Conservation (phyloP, 2,113 vertebrate genomes). For the Nanorana parkeri region DNA sequence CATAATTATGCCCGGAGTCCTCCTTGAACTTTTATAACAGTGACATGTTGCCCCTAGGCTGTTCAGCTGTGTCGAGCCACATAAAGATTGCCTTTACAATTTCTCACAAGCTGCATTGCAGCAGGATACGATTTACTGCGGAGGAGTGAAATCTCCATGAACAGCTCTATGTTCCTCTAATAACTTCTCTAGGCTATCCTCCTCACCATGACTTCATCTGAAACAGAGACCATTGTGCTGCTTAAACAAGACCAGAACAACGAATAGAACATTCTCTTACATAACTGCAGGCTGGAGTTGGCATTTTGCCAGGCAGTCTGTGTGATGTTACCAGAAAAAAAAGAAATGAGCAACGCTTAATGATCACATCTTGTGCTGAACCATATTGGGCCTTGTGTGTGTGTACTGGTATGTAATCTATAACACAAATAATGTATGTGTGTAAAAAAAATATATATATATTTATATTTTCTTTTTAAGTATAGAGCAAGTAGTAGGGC, state of each 20-base stretch:
- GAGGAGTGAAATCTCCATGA: conserved; percentile 16
- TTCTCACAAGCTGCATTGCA: background rate
- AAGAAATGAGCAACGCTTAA: background rate
- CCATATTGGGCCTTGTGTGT: background rate
- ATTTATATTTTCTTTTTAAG: too few species aligned
- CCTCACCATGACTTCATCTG: conserved; percentile 44
- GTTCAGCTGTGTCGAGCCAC: background rate
- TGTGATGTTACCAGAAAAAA: conserved; percentile 17
- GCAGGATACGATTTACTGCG: background rate
- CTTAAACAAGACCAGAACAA: conserved; percentile 19
- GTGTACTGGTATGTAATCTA: too few species aligned
- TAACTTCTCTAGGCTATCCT: conserved; percentile 40
- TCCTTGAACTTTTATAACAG: background rate
- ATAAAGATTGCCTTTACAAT: conserved; percentile 27
- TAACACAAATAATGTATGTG: too few species aligned
- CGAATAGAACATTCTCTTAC: conserved; percentile 25
- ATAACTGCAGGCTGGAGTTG: conserved; percentile 16
- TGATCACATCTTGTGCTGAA: background rate
- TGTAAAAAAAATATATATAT: too few species aligned
- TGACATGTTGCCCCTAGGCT: background rate
- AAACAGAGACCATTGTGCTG: conserved; percentile 46
- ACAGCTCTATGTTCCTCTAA: conserved; percentile 42
- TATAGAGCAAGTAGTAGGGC: too few species aligned
- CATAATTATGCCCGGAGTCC: too few species aligned
- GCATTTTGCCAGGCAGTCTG: conserved; percentile 33